Evolutionary conservation across 2,113 vertebrate genomes (phyloP).

Genomic region (Oxyruncus cristatus): DNA sequence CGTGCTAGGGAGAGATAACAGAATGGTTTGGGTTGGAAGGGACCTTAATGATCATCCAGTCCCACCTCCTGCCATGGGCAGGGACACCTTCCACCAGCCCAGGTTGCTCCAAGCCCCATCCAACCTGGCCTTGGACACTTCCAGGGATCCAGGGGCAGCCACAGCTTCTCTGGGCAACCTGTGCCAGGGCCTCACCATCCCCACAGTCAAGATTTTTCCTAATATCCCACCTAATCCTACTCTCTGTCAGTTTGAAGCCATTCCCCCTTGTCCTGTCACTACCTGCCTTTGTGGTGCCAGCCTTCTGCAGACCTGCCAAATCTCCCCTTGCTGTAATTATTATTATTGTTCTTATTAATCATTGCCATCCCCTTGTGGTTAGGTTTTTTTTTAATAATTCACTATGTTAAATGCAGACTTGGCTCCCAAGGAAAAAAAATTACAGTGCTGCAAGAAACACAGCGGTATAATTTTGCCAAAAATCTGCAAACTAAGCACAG

Average conservation of each 20-base stretch:
- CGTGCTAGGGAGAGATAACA: not conserved
- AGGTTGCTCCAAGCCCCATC: not conserved
- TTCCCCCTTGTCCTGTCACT: not conserved
- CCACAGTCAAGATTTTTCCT: fast-evolving
- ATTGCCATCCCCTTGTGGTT: not conserved
- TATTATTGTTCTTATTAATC: not conserved
- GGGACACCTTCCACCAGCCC: not conserved
- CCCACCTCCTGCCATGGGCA: not conserved
- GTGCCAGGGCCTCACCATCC: not conserved
- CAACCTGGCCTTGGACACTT: not conserved
- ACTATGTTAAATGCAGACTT: not conserved
- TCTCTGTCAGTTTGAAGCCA: not conserved
- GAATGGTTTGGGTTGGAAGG: not conserved
- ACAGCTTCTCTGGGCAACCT: not conserved
- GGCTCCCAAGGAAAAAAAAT: not conserved
- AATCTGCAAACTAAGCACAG: not conserved
- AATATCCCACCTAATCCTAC: not conserved
- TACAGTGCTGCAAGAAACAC: not conserved
- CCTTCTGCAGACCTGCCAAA: not conserved
- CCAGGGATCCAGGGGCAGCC: not conserved
- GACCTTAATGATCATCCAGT: fast-evolving
- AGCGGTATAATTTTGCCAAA: not conserved
- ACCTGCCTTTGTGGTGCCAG: no score
- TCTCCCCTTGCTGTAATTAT: not conserved
- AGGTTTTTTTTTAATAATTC: not conserved